These are phyloP conservation scores for Apotomis capreana DNA, from an alignment of 2,888 invertebrate genomes.

Conservation along the genomic window DNA sequence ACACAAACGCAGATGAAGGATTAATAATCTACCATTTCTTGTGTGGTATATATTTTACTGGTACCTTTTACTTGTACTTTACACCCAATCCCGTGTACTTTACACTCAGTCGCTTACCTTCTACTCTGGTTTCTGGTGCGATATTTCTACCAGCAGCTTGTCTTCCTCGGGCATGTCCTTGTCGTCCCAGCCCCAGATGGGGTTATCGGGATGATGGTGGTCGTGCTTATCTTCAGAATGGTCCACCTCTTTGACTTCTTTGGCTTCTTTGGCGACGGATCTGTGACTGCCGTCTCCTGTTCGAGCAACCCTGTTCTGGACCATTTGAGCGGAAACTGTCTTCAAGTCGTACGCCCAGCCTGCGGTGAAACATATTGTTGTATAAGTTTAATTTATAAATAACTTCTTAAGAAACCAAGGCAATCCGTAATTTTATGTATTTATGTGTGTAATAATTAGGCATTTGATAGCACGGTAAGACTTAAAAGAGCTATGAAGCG, in stretches of 20 bases:
- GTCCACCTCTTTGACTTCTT: constrained; percentile 44
- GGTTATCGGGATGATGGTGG: constrained; percentile 80
- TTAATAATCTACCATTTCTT: not conserved
- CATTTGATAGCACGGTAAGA: too few species aligned
- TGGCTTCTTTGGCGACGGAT: constrained; percentile 52
- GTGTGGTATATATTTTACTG: not conserved
- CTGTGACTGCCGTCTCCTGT: constrained; percentile 89
- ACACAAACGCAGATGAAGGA: not conserved
- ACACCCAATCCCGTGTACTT: not conserved
- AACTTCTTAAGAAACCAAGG: too few species aligned
- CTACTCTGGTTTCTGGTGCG: constrained; percentile 57
- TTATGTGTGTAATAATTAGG: too few species aligned
- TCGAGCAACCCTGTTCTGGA: constrained; percentile 86
- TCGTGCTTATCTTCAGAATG: constrained; percentile 63
- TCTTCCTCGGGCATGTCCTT: constrained; percentile 89
- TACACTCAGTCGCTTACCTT: not conserved
- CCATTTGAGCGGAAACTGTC: constrained; percentile 88
- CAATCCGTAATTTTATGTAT: too few species aligned
- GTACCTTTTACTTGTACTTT: not conserved
- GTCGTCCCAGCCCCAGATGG: constrained; percentile 93
- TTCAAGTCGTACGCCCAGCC: constrained; percentile 94
- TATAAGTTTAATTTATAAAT: not conserved
- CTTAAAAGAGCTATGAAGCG: too few species aligned
- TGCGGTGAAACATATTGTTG: constrained; percentile 51
- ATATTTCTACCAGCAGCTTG: constrained; percentile 77